Evolutionary conservation across 53 echinoderm and acorn worm genomes (phyloP), one percentile per base, ranked within the genome.

Genomic region (Echinometra lucunter): DNA sequence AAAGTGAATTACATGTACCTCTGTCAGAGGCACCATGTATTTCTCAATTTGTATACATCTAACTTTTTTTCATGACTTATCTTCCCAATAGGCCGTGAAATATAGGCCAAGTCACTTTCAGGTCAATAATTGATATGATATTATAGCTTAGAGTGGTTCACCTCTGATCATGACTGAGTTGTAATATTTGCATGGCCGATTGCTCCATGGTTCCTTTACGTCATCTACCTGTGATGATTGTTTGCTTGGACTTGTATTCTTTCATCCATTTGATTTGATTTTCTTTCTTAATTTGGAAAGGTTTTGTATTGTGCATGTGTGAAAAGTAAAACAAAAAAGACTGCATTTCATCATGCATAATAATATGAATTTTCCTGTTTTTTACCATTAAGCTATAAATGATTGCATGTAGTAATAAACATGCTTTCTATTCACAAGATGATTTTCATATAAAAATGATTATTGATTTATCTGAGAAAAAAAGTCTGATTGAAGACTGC

Each of bases 151-250:
- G 18, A 78, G 78, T 78, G 72, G 11, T 72, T 11, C 72, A 35
- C 72, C 28, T 8, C 21, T 38, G 78, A 42, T 78, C 38, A 5
- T 78, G 78, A 78, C 78, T 78, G 78, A 78, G 78, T 40, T 8
- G 78, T 78, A 78, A 18, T 78, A 78, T 78, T 78, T 78, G 78
- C 78, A 78, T 21, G 78, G 42, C 42, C 19, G 78, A 78, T 30
- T 42, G 78, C 78, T 78, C 78, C 21, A 19, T 42, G 16, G 42
- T 78, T 78, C 78, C 78, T 78, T 23, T 78, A 78, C 78, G 78
- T 78, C 78, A 78, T 78, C 28, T 42, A 78, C 78, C 78, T 78
- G 78, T 40, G 78, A 78, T 78, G 78, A 78, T 78, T 78, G 78
- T 78, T 42, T 28, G 69, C 34, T 69, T 32, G 69, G 28, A 69